Conservation (phyloP, 2,797 vertebrate species). For the Labroides dimidiatus region DNA sequence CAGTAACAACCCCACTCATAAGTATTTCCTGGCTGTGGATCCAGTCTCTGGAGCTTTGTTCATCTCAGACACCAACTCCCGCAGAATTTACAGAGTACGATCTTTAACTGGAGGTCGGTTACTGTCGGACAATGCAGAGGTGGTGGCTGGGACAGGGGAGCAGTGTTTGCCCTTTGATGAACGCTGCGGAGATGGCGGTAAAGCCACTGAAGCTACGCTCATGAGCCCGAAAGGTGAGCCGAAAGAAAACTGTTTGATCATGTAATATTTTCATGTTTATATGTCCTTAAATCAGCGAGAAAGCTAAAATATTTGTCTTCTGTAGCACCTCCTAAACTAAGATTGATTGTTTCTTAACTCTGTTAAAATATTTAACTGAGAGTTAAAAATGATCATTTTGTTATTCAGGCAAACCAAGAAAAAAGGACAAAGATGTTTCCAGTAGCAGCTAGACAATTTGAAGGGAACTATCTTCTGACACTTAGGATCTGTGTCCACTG, state of each 20-base stretch:
- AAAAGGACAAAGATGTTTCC: too few species aligned
- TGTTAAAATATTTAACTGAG: too few species aligned
- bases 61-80: constrained; percentile 97
- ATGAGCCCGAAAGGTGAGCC: constrained; percentile 97
- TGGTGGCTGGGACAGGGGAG: constrained; percentile 95
- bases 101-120: constrained; percentile 90
- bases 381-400: background rate
- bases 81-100: constrained; percentile 93
- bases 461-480: too few species aligned
- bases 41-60: constrained; percentile 95
- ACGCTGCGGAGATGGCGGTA: constrained; percentile 96
- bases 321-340: too few species aligned
- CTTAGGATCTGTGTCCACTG: too few species aligned
- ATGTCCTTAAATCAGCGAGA: too few species aligned
- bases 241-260: too few species aligned
- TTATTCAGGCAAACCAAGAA: too few species aligned
- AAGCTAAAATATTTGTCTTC: too few species aligned
- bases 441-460: background rate
- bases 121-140: constrained; percentile 93
- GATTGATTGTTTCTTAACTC: too few species aligned
- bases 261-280: too few species aligned
- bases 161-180: constrained; percentile 97
- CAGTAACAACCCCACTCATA: constrained; percentile 98
- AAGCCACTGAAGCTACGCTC: constrained; percentile 96
- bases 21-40: constrained; percentile 98